These are phyloP conservation scores for Eucera pruinosa DNA, from an alignment of 2,888 invertebrate species.

Conservation along the genomic window DNA sequence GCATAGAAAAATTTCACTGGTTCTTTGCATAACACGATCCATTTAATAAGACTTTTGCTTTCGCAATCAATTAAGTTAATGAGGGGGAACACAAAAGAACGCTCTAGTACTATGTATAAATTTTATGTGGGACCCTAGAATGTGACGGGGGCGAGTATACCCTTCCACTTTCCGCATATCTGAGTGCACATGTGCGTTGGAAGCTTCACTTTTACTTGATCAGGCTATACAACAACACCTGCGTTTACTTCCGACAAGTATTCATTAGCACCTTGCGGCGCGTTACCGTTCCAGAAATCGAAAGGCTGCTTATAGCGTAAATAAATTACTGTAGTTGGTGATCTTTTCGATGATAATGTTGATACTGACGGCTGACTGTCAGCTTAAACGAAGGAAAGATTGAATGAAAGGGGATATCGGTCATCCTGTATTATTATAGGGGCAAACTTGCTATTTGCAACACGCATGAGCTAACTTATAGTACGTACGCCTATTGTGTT, in stretches of 20 bases:
- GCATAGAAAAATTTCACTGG: no score
- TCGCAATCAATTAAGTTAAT: no score
- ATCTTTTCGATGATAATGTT: conserved; percentile 47
- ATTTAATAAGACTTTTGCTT: no score
- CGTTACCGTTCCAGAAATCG: conserved; percentile 36
- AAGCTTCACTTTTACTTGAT: no score
- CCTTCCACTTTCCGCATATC: no score
- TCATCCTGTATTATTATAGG: conserved; percentile 36
- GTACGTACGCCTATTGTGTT: neutral
- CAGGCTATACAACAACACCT: no score
- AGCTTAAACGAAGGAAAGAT: conserved; percentile 18
- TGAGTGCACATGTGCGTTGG: no score
- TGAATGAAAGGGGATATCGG: conserved; percentile 43
- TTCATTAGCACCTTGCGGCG: conserved; percentile 49
- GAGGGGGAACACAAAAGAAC: no score
- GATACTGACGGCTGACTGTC: conserved; percentile 45
- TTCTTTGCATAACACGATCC: no score
- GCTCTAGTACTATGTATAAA: no score
- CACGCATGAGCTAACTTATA: neutral
- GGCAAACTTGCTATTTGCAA: conserved; percentile 26
- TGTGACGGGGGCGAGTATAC: no score
- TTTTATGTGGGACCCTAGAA: no score
- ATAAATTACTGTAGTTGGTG: conserved; percentile 31
- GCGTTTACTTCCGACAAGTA: conserved; percentile 53
- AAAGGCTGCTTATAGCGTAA: conserved; percentile 16